Conservation (phyloP, 2,888 invertebrate species). For the Candidula unifasciata region DNA sequence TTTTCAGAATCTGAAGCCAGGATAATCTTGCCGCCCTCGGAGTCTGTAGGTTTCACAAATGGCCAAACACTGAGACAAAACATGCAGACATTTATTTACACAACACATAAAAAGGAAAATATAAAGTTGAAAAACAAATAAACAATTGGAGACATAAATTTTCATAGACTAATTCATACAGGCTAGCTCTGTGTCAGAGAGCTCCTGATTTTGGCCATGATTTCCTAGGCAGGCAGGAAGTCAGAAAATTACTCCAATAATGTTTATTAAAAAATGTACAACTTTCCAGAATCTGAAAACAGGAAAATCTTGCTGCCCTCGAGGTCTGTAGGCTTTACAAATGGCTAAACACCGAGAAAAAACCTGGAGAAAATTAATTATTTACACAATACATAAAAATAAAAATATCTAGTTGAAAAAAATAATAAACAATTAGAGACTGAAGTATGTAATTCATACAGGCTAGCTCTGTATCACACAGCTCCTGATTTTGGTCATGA, state of each 20-base stretch:
- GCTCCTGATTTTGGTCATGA: no score
- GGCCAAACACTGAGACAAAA: conserved; percentile 64
- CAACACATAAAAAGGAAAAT: neutral
- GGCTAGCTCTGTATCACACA: no score
- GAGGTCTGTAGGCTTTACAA: conserved; percentile 61
- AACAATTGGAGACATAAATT: no score
- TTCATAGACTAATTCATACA: no score
- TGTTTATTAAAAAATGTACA: neutral
- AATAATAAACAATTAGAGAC: no score
- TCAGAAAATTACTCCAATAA: neutral
- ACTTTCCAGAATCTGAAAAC: conserved; percentile 65
- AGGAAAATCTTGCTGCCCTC: conserved; percentile 54
- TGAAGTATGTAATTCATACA: no score
- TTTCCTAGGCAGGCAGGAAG: no score
- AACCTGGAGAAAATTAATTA: conserved; percentile 56
- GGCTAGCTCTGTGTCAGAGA: no score
- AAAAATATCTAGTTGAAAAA: neutral
- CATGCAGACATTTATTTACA: conserved; percentile 53
- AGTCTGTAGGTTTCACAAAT: conserved; percentile 64
- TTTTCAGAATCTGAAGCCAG: conserved; percentile 66
- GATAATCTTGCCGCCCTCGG: conserved; percentile 53
- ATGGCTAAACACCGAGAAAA: conserved; percentile 67
- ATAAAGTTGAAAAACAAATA: neutral
- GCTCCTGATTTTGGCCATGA: no score
- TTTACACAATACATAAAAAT: neutral